Base-by-base conservation (phyloP, 1,140 invertebrate genomes). In the Neodiprion pinetum region DNA sequence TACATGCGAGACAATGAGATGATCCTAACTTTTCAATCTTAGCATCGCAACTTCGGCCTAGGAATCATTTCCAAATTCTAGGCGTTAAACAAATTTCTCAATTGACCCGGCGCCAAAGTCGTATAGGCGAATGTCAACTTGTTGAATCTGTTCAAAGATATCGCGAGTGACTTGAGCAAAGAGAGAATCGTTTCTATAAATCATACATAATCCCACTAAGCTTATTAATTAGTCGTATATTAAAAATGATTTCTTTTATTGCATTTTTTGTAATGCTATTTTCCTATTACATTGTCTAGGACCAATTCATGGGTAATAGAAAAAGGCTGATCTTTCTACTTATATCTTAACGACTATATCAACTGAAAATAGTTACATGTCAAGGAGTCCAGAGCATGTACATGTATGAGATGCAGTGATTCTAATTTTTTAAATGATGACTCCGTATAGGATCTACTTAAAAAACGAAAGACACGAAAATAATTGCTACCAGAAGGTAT, bases 291-390 rank as follows among this genome's bases (percentile, higher is more conserved):
- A 76, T 74, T 80, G 65, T 75, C 74, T 75, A 78, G 70, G 74
- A 81, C 72, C 72, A 71, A 78, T 76, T 50, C 71, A 76, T 76
- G 74, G 75, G 70, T 73, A 77, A 78, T 79, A 79, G 77, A 80
- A 83, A 83, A 83, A 83, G 82, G 80, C 82, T 83, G 82, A 83
- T 80, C 78, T 78, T 53, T 23, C 73, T 74, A 66, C 48, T 61
- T 61, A 61, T 61, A 61, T 61, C n/a, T 40, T 40, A 40, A 40
- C n/a, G 53, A 61, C 53, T 61, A 61, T 61, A 61, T 61, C 53
- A 61, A 61, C 11, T 74, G 7, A 48, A 23, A 12, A 50, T 71
- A 50, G 14, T 48, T 70, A 17, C 28, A 71, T 40, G 23, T 40
- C 48, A 9, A 61, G 8, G 53, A 61, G 53, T 72, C 48, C 48